phyloP scores from a whole-genome alignment of 1,140 invertebrate species.

The Papilio machaon region DNA sequence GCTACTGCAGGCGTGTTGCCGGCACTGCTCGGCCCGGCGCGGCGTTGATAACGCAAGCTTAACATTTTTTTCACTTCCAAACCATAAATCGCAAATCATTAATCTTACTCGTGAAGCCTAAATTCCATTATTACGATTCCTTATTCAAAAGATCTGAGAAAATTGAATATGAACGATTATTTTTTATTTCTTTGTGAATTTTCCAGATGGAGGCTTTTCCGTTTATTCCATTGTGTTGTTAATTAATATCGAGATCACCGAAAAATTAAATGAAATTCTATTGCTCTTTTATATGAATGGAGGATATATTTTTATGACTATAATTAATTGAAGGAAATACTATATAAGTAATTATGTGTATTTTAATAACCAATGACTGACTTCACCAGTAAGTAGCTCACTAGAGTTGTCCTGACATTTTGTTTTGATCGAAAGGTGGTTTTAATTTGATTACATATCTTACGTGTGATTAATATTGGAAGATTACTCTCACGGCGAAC shows the following conservation, averaged over 20 bases:
- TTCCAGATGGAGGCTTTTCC: neutral
- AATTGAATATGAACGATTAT: conserved; percentile 53
- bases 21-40: neutral
- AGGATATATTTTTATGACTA: neutral
- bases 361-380: neutral
- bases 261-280: conserved; percentile 4
- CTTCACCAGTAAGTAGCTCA: neutral
- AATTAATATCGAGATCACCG: neutral
- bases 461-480: neutral
- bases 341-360: neutral
- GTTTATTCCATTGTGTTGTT: neutral
- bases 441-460: neutral
- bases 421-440: neutral
- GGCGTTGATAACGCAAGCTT: conserved; percentile 7
- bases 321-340: neutral
- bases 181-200: conserved; percentile 23
- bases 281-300: neutral
- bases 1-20: neutral
- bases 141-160: conserved; percentile 56
- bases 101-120: conserved; percentile 60
- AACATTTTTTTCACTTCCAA: conserved; percentile 44
- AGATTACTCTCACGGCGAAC: neutral
- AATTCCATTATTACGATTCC: conserved; percentile 62
- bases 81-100: conserved; percentile 64
- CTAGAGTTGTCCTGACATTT: neutral